Conservation (phyloP, 1,140 invertebrate genomes). For the Caenorhabditis remanei region DNA sequence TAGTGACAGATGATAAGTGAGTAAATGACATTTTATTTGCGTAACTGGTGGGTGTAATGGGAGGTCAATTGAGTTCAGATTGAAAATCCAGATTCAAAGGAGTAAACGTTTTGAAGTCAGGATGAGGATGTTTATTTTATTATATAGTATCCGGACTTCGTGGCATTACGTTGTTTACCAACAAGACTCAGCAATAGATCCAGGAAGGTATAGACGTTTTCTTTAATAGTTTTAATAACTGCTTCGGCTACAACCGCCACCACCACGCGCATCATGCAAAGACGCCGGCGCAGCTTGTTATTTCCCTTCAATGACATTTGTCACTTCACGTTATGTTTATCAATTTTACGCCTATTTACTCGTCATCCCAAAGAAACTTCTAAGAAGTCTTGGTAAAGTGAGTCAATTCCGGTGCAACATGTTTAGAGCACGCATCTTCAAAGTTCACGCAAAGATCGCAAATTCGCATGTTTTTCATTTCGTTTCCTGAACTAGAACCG, state of each 20-base stretch:
- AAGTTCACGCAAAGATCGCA: slow-evolving; percentile 44
- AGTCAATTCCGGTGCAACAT: slow-evolving; percentile 41
- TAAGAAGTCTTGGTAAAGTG: slow-evolving; percentile 11
- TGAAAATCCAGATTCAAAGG: not conserved
- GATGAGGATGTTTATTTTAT: no score
- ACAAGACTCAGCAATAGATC: not conserved
- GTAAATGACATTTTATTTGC: not conserved
- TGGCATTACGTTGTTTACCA: no score
- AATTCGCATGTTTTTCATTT: not conserved
- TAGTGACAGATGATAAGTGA: not conserved
- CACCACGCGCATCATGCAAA: not conserved
- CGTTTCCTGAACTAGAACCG: not conserved
- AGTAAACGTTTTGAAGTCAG: no score
- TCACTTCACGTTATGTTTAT: slow-evolving; percentile 43
- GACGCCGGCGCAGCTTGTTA: not conserved
- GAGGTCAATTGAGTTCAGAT: not conserved
- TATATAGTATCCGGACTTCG: no score
- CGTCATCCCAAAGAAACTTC: slow-evolving; percentile 7
- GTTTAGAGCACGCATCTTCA: not conserved
- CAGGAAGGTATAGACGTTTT: not conserved
- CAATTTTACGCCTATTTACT: slow-evolving; percentile 40
- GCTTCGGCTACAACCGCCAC: slow-evolving; percentile 2
- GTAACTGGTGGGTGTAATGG: not conserved
- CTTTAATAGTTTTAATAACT: slow-evolving; percentile 26
- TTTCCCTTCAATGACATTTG: slow-evolving; percentile 25